Evolutionary conservation across 2,888 invertebrate species (phyloP), one percentile per base, ranked within the genome.

Genomic region (Scaptomyza polygonia): DNA sequence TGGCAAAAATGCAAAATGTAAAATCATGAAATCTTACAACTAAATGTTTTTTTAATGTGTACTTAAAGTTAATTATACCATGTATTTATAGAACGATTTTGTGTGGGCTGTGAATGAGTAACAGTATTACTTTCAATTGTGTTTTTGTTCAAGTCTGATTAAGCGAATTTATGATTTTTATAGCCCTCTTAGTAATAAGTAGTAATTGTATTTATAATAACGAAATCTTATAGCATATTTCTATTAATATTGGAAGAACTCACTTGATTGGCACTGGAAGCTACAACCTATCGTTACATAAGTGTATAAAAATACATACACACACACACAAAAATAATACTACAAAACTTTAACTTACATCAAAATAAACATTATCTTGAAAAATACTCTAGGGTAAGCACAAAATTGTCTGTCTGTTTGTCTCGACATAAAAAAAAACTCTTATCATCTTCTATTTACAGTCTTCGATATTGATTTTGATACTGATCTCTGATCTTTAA

Each of bases 211-310:
- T n/a, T 12, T 52, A 48, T 18, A 47, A 48, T 52, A 67, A 57
- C 34, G 43, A 32, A 39, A 55, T 8, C 63, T 43, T 56, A 52
- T 32, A 47, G 44, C 27, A 48, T 48, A 48, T 14, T 49, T 21
- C 3, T 52, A 18, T 9, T 45, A 45, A 34, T 59, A 74, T 27
- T 81, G 82, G 82, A 82, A 81, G 79, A 83, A 72, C 80, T 78
- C 68, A 67, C 59, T 69, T 68, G 71, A 85, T 85, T 85, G 86
- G 84, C 84, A 85, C 84, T 85, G 72, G 74, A 77, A 67, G 53
- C 58, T 75, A 68, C 72, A 75, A 65, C 71, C 65, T 72, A 74
- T 30, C 32, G 57, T 73, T 45, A 39, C 39, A 36, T 14, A 27
- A 14, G 18, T 66, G 45, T 14, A 8, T 14, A 30, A 32, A 36